Evolutionary conservation across 1,140 invertebrate genomes (phyloP).

Genomic region (Dryas iulia): DNA sequence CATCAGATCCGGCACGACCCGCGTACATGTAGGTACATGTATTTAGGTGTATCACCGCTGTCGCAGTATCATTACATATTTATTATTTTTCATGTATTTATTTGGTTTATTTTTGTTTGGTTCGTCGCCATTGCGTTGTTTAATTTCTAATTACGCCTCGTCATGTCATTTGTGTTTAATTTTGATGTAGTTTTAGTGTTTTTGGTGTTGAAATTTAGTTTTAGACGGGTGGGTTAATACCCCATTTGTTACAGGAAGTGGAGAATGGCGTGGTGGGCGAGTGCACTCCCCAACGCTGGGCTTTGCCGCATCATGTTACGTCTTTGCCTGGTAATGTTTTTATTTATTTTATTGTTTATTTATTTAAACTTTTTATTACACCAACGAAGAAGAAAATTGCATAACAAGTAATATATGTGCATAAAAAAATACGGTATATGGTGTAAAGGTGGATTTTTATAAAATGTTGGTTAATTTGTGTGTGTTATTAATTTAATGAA

Average conservation of each 20-base stretch:
- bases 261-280: conserved; percentile 46
- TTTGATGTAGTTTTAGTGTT: conserved; percentile 4
- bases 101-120: conserved; percentile 8
- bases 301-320: conserved; percentile 74
- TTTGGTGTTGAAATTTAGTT: neutral
- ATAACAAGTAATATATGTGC: too few relatives aligned
- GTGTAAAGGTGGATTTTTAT: too few relatives aligned
- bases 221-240: neutral
- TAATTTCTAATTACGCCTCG: conserved; percentile 28
- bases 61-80: neutral
- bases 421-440: too few relatives aligned
- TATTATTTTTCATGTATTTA: neutral
- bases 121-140: conserved; percentile 6
- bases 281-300: conserved; percentile 74
- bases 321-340: conserved; percentile 64
- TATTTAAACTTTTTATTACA: too few relatives aligned
- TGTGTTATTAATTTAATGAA: too few relatives aligned
- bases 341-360: neutral
- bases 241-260: conserved; percentile 54
- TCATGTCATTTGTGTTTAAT: conserved; percentile 33
- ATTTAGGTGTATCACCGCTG: neutral
- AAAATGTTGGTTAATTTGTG: too few relatives aligned
- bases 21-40: neutral
- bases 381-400: too few relatives aligned
- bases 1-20: neutral